Conservation (phyloP, 2,888 invertebrate species). For the Acanthosepion pharaonis region DNA sequence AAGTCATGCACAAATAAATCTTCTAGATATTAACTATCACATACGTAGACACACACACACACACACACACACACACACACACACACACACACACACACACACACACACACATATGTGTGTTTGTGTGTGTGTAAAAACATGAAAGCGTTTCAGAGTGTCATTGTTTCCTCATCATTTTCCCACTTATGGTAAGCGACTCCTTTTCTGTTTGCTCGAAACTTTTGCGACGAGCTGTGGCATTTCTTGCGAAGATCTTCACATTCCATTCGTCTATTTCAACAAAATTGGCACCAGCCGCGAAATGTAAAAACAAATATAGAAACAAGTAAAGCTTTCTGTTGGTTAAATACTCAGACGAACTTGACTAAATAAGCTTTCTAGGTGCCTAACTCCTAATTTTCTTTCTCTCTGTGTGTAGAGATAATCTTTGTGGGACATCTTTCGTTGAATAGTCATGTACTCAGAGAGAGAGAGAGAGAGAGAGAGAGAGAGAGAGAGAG, state of each 20-base stretch:
- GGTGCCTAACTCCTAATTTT: background rate
- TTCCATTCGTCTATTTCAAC: background rate
- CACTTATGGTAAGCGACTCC: background rate
- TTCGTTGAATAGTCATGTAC: too few relatives aligned
- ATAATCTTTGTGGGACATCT: background rate
- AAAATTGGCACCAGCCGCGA: background rate
- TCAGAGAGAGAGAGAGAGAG: too few relatives aligned
- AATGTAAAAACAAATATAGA: background rate
- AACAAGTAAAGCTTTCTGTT: background rate
- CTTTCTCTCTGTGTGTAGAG: background rate
- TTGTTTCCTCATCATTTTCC: background rate
- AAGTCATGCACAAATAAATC: too few relatives aligned
- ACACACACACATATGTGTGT: background rate
- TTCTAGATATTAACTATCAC: background rate
- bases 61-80: too few relatives aligned
- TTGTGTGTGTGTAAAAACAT: background rate
- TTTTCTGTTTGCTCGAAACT: background rate
- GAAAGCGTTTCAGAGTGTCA: background rate
- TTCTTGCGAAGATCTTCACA: background rate
- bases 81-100: too few relatives aligned
- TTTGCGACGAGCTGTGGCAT: background rate
- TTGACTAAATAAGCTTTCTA: background rate
- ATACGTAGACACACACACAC: background rate
- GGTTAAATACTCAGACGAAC: background rate
- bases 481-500: too few relatives aligned